phyloP scores from a whole-genome alignment of 1,140 invertebrate species.

The Dendroctonus valens region DNA sequence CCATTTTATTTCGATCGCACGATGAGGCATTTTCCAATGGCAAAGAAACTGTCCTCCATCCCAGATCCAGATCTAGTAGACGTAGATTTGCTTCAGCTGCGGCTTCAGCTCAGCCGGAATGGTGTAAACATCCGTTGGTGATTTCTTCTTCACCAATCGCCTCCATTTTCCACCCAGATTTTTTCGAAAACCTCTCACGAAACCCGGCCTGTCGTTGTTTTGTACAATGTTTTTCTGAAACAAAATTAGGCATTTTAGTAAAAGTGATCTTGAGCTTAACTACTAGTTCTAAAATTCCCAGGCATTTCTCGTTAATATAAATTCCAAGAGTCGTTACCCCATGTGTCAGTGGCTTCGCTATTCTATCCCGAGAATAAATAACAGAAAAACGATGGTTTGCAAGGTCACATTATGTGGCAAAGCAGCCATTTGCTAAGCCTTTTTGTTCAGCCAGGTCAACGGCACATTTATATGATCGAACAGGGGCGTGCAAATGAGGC shows the following conservation, averaged over 20 bases:
- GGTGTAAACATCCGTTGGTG: conserved; percentile 73
- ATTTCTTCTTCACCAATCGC: conserved; percentile 76
- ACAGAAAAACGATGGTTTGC: neutral
- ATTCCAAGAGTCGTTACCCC: neutral
- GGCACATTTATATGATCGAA: conserved; percentile 1
- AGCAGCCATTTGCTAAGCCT: neutral
- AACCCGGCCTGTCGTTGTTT: conserved; percentile 65
- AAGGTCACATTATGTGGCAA: neutral
- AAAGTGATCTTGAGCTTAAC: no score
- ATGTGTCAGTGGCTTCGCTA: neutral
- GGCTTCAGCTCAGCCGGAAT: conserved; percentile 83
- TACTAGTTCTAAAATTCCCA: no score
- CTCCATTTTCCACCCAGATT: conserved; percentile 79
- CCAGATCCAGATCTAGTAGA: conserved; percentile 61
- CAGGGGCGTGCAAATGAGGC: conserved; percentile 1
- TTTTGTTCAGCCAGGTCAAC: conserved; percentile 10
- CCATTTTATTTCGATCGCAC: neutral
- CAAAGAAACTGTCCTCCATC: neutral
- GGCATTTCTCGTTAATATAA: no score
- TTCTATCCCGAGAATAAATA: neutral
- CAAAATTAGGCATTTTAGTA: conserved; percentile 39
- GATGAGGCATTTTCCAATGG: neutral
- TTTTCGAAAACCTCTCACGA: conserved; percentile 74
- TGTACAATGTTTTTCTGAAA: conserved; percentile 75
- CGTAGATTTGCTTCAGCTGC: conserved; percentile 85